These are phyloP conservation scores for Bombus superbus DNA, from an alignment of 1,140 invertebrate species.

Conservation along the genomic window DNA sequence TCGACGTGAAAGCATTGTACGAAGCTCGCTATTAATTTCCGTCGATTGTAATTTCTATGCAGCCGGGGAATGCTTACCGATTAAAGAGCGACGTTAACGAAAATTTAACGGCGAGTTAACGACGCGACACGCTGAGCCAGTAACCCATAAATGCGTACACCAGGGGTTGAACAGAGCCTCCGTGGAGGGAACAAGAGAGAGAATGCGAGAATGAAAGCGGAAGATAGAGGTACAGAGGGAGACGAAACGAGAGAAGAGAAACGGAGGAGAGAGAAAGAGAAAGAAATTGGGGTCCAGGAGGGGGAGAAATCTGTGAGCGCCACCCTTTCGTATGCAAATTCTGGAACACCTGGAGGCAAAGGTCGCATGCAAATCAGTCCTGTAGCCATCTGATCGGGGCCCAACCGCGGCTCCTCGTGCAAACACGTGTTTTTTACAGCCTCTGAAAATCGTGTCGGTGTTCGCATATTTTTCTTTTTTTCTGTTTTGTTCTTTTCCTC, in stretches of 20 bases:
- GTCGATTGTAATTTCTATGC: not conserved
- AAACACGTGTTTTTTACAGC: conserved; percentile 63
- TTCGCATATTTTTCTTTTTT: conserved; percentile 31
- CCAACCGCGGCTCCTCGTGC: conserved; percentile 57
- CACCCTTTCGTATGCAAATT: conserved; percentile 81
- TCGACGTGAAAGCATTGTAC: not conserved
- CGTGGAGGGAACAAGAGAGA: conserved; percentile 49
- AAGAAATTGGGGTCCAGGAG: conserved; percentile 27
- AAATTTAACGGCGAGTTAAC: conserved; percentile 73
- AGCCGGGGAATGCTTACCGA: not conserved
- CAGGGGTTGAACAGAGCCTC: conserved; percentile 50
- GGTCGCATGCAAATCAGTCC: conserved; percentile 79
- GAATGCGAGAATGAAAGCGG: conserved; percentile 42
- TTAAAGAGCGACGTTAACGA: conserved; percentile 60
- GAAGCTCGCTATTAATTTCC: not conserved
- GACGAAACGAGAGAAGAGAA: conserved; percentile 48
- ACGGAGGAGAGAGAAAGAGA: conserved; percentile 34
- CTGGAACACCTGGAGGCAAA: conserved; percentile 79
- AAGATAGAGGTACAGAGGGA: conserved; percentile 38
- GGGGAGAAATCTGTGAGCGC: conserved; percentile 68
- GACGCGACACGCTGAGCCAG: conserved; percentile 73
- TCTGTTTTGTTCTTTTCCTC: not conserved
- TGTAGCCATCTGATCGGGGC: conserved; percentile 63
- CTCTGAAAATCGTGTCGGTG: conserved; percentile 55
- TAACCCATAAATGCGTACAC: conserved; percentile 75